Evolutionary conservation across 2,888 invertebrate genomes (phyloP), one percentile per base, ranked within the genome.

Genomic region (Entomobrya multifasciata): DNA sequence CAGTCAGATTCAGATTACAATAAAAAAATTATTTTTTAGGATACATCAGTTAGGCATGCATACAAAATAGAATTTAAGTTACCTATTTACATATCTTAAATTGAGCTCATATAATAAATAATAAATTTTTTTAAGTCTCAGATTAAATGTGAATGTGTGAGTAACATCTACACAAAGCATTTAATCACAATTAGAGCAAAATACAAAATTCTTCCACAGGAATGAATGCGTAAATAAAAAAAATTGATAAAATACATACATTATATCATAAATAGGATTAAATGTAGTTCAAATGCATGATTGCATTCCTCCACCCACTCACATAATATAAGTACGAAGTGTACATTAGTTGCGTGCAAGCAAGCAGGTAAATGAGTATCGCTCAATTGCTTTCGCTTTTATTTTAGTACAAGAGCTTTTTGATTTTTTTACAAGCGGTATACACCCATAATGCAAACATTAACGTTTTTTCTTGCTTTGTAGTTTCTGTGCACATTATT

Each of bases 151-250:
- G 25, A 65, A 36, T 41, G 67, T 20, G 67, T 67, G 22, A n/a
- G n/a, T n/a, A n/a, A n/a, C 67, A 5, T 67, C 15, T 5, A 17
- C 20, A 4, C n/a, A 13, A n/a, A 67, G 22, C 67, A 67, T 67
- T 67, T 67, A 67, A 67, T 41, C 67, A 67, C 44, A 67, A 67
- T 44, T 67, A 67, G 67, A 67, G 44, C 44, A 67, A 62, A 41
- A 22, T 67, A 4, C 67, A 36, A 62, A 62, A 62, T 36, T 36
- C 62, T 62, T 67, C 44, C 41, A 67, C 41, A 20, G 67, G 17
- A 67, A 22, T 67, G 41, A 67, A 5, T 67, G 41, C 8, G 1
- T 67, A n/a, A 27, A 67, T 20, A 20, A 22, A 17, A 17, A 22
- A 57, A 57, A 22, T 4, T 13, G 57, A 57, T 25, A n/a, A 20